phyloP scores from a whole-genome alignment of 2,888 invertebrate genomes.

The Tanypteryx hageni region DNA sequence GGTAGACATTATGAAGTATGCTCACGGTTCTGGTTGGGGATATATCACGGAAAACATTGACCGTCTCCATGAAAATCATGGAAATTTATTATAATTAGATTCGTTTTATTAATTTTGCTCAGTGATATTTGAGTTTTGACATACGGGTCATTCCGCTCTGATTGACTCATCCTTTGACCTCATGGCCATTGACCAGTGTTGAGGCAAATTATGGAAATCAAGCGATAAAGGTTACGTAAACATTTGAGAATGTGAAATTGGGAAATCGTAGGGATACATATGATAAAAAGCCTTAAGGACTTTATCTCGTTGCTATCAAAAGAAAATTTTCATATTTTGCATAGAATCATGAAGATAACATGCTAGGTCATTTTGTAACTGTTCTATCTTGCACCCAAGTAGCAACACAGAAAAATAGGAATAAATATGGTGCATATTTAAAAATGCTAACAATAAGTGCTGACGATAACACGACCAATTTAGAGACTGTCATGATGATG shows the following conservation, averaged over 20 bases:
- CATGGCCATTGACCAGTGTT: neutral
- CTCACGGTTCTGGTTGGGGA: neutral
- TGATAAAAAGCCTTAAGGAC: no score
- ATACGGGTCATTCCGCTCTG: neutral
- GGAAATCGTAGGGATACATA: no score
- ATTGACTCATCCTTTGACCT: conserved; percentile 6
- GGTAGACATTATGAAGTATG: neutral
- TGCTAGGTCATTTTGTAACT: no score
- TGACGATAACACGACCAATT: no score
- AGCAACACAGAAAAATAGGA: no score
- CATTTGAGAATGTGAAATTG: neutral
- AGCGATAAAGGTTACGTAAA: neutral
- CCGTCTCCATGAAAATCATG: neutral
- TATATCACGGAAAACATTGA: neutral
- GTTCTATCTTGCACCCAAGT: no score
- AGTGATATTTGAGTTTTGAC: neutral
- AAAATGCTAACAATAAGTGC: no score
- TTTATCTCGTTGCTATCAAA: neutral
- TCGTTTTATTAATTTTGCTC: conserved; percentile 5
- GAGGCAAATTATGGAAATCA: neutral
- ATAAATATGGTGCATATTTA: no score
- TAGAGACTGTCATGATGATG: no score
- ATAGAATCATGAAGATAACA: no score
- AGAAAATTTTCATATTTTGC: neutral
- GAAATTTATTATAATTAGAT: conserved; percentile 56